Percentiles rank a stretch among this genome's conserved stretches.
phyloP scores from a whole-genome alignment of 2,797 vertebrate genomes.

The Apogon hyalosoma region DNA sequence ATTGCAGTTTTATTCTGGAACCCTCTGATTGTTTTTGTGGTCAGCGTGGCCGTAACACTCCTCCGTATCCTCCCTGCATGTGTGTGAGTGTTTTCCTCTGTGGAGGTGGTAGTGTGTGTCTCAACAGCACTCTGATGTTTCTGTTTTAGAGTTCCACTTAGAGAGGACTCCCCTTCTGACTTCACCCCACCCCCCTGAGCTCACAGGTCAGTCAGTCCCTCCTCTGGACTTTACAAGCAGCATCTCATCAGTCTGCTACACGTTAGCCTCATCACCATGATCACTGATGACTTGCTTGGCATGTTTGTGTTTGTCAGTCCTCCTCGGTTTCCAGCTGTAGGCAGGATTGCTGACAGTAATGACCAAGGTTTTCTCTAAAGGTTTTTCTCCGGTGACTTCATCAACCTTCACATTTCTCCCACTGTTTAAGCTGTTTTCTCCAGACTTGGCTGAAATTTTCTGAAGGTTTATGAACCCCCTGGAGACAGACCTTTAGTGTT shows the following conservation, averaged over 20 bases:
- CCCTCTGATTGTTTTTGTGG: too few relatives aligned
- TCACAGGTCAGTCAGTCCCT: slow-evolving; percentile 98
- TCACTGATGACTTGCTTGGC: slow-evolving; percentile 57
- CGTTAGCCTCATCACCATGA: slow-evolving; percentile 31
- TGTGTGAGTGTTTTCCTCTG: slow-evolving; percentile 44
- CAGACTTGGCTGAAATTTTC: slow-evolving; percentile 1
- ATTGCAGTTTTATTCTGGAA: too few relatives aligned
- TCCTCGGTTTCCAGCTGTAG: slow-evolving; percentile 41
- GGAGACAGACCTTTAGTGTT: slow-evolving; percentile 10
- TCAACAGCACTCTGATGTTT: slow-evolving; percentile 95
- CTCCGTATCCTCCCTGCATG: slow-evolving; percentile 6
- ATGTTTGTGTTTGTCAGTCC: slow-evolving; percentile 72
- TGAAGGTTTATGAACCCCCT: slow-evolving; percentile 24
- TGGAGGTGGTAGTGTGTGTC: slow-evolving; percentile 65
- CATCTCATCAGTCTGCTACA: slow-evolving; percentile 67
- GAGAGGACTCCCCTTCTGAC: slow-evolving; percentile 99
- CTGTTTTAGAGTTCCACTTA: slow-evolving; percentile 99
- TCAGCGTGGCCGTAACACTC: too few relatives aligned
- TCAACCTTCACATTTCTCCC: neutral
- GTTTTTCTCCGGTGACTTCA: slow-evolving; percentile 17
- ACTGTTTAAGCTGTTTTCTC: neutral
- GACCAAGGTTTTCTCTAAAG: slow-evolving; percentile 20
- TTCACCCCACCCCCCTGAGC: slow-evolving; percentile 99
- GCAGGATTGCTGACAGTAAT: slow-evolving; percentile 56
- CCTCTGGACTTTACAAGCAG: slow-evolving; percentile 90